Base-by-base conservation (phyloP, 2,888 invertebrate genomes). In the Troides aeacus region DNA sequence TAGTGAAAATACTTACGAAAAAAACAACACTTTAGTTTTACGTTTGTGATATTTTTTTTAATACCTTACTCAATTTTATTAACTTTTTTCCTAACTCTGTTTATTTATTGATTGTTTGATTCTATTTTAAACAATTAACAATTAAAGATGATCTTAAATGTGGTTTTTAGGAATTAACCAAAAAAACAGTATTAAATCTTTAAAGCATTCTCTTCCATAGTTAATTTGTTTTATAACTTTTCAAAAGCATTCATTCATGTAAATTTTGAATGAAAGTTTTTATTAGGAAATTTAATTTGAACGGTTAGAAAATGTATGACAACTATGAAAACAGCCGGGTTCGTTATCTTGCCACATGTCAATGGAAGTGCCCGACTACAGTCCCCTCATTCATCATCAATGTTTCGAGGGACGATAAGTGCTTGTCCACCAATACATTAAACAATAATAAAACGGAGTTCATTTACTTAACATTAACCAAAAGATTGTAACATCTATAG, bases 301-400 rank as follows among this genome's bases (percentile, higher is more conserved):
- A 60, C 53, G 66, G 66, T 66, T 63, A 60, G 62, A 66, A 70
- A 42, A 65, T 62, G 58, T 23, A 58, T 42, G 61, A 62, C 21
- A 36, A 42, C 63, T 60, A 64, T 60, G 63, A 64, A 64, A 63
- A 59, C 63, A 63, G 59, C 56, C 66, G 39, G 30, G 70, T 63
- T 63, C 63, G 66, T 70, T 70, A 70, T 70, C 70, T 66, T 59
- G 64, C 70, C 70, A 70, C 60, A 66, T 70, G 70, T 70, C 60
- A 17, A 39, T 59, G 53, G 58, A 63, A 70, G 70, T 66, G 53
- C 50, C 42, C 66, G 60, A 39, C 50, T 53, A 70, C 70, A 70
- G 63, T 50, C 60, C 66, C 66, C 63, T 56, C 66, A 66, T 70
- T 70, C 63, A 70, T 66, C 60, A 63, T 24, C 66, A 56, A 30